Conservation (phyloP, 2,113 vertebrate genomes). For the Prunella fulvescens region DNA sequence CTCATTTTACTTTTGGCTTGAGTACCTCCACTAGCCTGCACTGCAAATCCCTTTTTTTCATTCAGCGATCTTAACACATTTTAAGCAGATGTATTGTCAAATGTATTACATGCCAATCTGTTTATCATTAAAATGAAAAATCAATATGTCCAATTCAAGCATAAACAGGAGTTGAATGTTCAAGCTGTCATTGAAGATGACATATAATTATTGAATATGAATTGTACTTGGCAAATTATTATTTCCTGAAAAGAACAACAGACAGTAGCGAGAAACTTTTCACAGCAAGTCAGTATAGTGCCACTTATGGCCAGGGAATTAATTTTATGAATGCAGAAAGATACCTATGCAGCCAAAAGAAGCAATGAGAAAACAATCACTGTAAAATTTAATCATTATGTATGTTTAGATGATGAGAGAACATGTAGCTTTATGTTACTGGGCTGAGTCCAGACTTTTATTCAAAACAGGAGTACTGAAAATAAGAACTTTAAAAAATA, state of each 20-base stretch:
- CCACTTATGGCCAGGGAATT: conserved; percentile 37
- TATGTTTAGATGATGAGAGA: conserved; percentile 55
- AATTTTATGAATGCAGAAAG: conserved; percentile 64
- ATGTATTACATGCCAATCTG: conserved; percentile 44
- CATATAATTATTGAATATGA: conserved; percentile 45
- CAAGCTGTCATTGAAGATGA: conserved; percentile 36
- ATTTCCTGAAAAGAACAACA: conserved; percentile 53
- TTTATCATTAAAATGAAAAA: conserved; percentile 66
- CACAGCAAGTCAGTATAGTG: neutral
- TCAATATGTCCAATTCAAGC: conserved; percentile 57
- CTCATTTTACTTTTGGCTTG: neutral
- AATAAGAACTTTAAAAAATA: conserved; percentile 62
- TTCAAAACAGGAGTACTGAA: conserved; percentile 78
- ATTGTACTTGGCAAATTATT: conserved; percentile 59
- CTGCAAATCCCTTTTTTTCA: conserved; percentile 24
- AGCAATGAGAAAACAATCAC: conserved; percentile 42
- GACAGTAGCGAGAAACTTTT: conserved; percentile 52
- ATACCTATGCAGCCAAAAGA: conserved; percentile 54
- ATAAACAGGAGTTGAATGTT: conserved; percentile 52
- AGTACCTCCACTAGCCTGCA: conserved; percentile 43
- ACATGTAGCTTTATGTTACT: conserved; percentile 71
- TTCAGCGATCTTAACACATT: conserved; percentile 66
- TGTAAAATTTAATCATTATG: conserved; percentile 64
- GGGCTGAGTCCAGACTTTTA: conserved; percentile 76
- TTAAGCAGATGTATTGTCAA: conserved; percentile 40